phyloP scores from a whole-genome alignment of 2,797 vertebrate species.

The Pelochelys cantorii region DNA sequence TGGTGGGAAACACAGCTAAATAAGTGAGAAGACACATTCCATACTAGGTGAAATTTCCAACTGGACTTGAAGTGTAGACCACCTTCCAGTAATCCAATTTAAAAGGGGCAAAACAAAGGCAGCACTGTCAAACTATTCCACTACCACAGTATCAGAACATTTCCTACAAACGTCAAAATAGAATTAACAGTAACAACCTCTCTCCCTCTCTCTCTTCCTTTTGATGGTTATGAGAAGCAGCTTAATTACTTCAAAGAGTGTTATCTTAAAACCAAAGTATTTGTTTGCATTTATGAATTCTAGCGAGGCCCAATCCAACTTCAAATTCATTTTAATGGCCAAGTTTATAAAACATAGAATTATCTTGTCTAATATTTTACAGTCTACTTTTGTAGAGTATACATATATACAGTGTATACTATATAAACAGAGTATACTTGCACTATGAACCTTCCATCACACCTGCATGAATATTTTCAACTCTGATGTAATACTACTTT shows the following conservation, averaged over 20 bases:
- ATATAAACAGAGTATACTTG: background rate
- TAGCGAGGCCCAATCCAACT: background rate
- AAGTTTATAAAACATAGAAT: background rate
- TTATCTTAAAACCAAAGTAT: background rate
- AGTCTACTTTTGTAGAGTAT: background rate
- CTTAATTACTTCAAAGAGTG: accelerated
- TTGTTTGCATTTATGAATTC: background rate
- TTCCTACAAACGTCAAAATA: background rate
- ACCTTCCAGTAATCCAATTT: background rate
- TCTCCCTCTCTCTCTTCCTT: background rate
- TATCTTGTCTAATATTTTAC: background rate
- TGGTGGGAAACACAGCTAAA: background rate
- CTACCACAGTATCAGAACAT: background rate
- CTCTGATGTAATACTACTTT: background rate
- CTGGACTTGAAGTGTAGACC: background rate
- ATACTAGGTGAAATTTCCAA: background rate
- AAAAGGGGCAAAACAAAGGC: background rate
- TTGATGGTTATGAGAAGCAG: background rate
- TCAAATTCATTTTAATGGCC: background rate
- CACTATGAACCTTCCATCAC: background rate
- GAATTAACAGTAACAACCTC: background rate
- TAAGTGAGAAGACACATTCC: accelerated
- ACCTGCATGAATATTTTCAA: background rate
- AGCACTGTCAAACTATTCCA: background rate
- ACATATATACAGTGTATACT: too few species aligned